These are phyloP conservation scores for Aspidiotus rigidus DNA, from an alignment of 2,888 invertebrate genomes.

Conservation along the genomic window DNA sequence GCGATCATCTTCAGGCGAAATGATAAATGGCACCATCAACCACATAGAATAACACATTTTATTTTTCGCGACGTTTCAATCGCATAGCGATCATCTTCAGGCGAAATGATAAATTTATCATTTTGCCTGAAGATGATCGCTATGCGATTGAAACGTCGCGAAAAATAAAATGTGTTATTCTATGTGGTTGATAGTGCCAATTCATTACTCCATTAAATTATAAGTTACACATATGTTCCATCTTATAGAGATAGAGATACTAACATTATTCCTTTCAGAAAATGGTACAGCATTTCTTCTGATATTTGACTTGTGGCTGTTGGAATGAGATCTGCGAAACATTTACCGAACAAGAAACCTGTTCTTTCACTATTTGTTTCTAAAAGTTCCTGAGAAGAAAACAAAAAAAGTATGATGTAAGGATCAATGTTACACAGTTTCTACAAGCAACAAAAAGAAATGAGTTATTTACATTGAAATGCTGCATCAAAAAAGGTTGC, in stretches of 20 bases:
- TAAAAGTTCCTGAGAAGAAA: slow-evolving; percentile 46
- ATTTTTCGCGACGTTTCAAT: no score
- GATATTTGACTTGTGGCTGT: slow-evolving; percentile 46
- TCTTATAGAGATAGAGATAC: slow-evolving; percentile 35
- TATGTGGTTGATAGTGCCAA: no score
- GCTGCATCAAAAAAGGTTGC: slow-evolving; percentile 37
- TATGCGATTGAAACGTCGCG: no score
- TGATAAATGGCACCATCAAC: no score
- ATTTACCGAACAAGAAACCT: slow-evolving; percentile 53
- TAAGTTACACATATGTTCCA: neutral
- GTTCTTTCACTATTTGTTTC: slow-evolving; percentile 53
- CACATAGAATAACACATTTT: no score
- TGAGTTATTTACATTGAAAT: slow-evolving; percentile 32
- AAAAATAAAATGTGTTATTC: no score
- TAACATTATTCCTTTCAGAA: slow-evolving; percentile 53
- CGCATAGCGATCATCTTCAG: no score
- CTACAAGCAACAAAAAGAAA: neutral
- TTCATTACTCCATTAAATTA: no score
- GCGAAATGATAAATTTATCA: no score
- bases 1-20: no score
- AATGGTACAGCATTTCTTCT: slow-evolving; percentile 38
- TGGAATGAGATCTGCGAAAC: slow-evolving; percentile 47
- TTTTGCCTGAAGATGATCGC: no score
- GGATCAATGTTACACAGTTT: no score
- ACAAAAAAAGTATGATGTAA: neutral